These are phyloP conservation scores for Epirrhoe alternata DNA, from an alignment of 2,888 invertebrate species.

Conservation along the genomic window DNA sequence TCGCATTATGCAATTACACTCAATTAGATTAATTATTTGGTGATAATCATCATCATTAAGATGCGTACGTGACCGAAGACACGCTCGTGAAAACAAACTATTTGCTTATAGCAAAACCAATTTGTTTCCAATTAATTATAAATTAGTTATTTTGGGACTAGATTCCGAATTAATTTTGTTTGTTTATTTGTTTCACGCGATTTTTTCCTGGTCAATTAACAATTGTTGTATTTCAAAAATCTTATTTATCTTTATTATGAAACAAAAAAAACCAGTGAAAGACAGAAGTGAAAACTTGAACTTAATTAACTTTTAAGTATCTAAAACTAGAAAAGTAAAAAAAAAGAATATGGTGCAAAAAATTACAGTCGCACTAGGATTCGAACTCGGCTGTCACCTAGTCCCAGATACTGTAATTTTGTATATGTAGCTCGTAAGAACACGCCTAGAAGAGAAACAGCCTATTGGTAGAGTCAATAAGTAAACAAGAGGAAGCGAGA, in stretches of 20 bases:
- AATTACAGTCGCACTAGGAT: too few relatives aligned
- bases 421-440: too few relatives aligned
- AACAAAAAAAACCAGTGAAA: too few relatives aligned
- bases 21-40: constrained; percentile 12
- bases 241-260: too few relatives aligned
- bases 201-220: constrained; percentile 4
- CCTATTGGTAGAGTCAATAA: background rate
- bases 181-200: constrained; percentile 27
- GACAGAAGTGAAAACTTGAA: too few relatives aligned
- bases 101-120: constrained; percentile 57
- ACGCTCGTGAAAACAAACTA: constrained; percentile 62
- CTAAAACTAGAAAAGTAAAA: too few relatives aligned
- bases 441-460: too few relatives aligned
- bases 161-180: constrained; percentile 44
- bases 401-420: too few relatives aligned
- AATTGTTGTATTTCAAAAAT: background rate
- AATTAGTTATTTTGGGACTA: constrained; percentile 47
- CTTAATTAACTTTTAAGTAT: too few relatives aligned
- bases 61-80: constrained; percentile 64
- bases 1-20: constrained; percentile 17
- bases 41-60: constrained; percentile 14
- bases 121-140: constrained; percentile 60
- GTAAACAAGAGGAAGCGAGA: constrained; percentile 5
- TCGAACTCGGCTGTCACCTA: too few relatives aligned
- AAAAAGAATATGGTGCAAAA: too few relatives aligned